A percentile compares a stretch with the other conserved stretches of the same genome.
phyloP scores from a whole-genome alignment of 2,113 vertebrate species.

The Calidris pugnax region DNA sequence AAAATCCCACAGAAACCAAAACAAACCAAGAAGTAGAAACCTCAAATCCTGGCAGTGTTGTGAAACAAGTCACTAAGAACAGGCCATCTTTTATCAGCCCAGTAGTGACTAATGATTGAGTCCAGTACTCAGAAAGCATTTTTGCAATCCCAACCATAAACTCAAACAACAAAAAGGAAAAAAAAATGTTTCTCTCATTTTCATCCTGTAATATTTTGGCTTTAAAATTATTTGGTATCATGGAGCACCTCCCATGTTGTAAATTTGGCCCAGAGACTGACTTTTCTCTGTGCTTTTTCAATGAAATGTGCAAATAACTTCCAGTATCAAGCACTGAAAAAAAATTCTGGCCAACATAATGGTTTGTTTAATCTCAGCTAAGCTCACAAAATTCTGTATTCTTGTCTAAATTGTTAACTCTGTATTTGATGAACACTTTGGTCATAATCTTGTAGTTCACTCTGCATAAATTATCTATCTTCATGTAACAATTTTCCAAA shows the following conservation, averaged over 20 bases:
- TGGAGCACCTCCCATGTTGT: rapidly evolving
- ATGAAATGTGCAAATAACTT: not conserved
- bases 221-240: not conserved
- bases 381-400: not conserved
- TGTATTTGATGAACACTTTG: not conserved
- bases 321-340: not conserved
- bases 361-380: not conserved
- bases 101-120: not conserved
- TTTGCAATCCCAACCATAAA: not conserved
- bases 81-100: not conserved
- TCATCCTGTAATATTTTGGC: not conserved
- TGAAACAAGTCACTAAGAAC: not conserved
- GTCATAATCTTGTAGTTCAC: not conserved
- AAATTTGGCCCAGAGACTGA: not conserved
- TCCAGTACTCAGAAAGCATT: not conserved
- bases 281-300: not conserved
- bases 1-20: too few relatives aligned
- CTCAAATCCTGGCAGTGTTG: not conserved
- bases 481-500: not conserved
- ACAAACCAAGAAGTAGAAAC: not conserved
- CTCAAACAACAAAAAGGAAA: not conserved
- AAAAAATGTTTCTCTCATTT: not conserved
- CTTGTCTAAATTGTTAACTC: not conserved
- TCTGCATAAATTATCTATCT: not conserved
- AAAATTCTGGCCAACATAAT: not conserved